Conservation (phyloP, 2,888 invertebrate species). For the Drosophila subsilvestris region DNA sequence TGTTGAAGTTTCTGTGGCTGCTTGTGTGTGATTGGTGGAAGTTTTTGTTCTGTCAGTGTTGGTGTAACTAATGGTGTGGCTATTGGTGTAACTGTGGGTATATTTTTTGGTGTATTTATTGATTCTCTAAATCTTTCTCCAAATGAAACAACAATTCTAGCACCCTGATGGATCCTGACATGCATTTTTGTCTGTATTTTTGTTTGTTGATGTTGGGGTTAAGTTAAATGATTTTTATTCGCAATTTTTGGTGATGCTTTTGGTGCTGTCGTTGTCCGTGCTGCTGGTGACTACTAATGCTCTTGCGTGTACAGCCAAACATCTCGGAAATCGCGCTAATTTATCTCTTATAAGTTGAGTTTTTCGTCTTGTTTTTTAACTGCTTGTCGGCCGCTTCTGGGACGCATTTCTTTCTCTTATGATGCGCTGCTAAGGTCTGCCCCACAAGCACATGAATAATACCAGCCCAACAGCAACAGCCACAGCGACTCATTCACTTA, state of each 20-base stretch:
- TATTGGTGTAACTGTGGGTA: slow-evolving; percentile 6
- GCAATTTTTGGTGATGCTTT: neutral
- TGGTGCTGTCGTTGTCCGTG: neutral
- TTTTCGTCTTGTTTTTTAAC: slow-evolving; percentile 31
- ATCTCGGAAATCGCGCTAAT: slow-evolving; percentile 67
- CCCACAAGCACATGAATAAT: slow-evolving; percentile 19
- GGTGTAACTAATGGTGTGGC: slow-evolving; percentile 3
- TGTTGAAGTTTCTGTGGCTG: slow-evolving; percentile 1
- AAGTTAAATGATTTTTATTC: too few species aligned
- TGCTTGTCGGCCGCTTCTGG: slow-evolving; percentile 7
- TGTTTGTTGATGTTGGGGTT: neutral
- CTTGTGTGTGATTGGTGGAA: neutral
- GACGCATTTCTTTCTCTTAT: slow-evolving; percentile 43
- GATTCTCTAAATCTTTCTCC: neutral
- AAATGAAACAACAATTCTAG: too few species aligned
- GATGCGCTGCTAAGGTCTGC: slow-evolving; percentile 25
- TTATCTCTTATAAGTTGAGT: slow-evolving; percentile 64
- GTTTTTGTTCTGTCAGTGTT: slow-evolving; percentile 1
- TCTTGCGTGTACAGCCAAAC: slow-evolving; percentile 41
- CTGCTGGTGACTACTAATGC: slow-evolving; percentile 8
- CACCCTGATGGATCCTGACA: neutral
- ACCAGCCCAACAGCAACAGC: slow-evolving; percentile 26
- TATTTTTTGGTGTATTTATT: too few species aligned
- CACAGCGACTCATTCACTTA: slow-evolving; percentile 73
- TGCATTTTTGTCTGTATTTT: neutral